Evolutionary conservation across 2,113 vertebrate species (phyloP), one percentile per base, ranked within the genome.

Genomic region (Silurus meridionalis): DNA sequence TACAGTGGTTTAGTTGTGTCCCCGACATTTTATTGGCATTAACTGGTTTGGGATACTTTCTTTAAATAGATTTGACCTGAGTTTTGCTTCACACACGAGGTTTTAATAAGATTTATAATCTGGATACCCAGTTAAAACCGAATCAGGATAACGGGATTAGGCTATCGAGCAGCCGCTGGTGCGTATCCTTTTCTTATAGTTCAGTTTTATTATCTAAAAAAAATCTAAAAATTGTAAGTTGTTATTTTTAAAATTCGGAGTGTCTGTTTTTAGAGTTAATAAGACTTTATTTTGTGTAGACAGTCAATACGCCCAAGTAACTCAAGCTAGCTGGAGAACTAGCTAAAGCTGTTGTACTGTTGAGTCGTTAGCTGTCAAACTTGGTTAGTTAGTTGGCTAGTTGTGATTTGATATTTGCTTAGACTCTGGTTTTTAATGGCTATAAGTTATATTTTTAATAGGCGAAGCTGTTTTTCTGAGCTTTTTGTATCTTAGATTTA

Each of bases 291-390:
- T 48, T 60, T 48, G 7, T 60, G 57, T 60, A 17, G 10, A 58
- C 11, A 28, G 21, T 58, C 14, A 50, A 23, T 28, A 55, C 23
- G 37, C n/a, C 52, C 8, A 57, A 84, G 21, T n/a, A 52, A 64
- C 57, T 17, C 74, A 37, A 19, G 21, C 60, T 19, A 83, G 52
- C 63, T 57, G 23, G 75, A 55, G 9, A 55, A 67, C 13, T 60
- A 21, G n/a, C 28, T 14, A 48, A 37, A 9, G 9, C 78, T 61
- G 28, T 37, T 37, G 77, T 69, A 21, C 4, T 60, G 10, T n/a
- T 7, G 57, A 58, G 6, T 61, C 48, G 61, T 37, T 60, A 66
- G 8, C 82, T 83, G 86, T 77, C 61, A 83, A 79, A 83, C 74
- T 69, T 1, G 17, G 69, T 8, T 19, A 25, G 23, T 6, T 61